A percentile compares a stretch with the other conserved stretches of the same genome.
Evolutionary conservation across 2,113 vertebrate genomes (phyloP).

Genomic region (Pterocles gutturalis): DNA sequence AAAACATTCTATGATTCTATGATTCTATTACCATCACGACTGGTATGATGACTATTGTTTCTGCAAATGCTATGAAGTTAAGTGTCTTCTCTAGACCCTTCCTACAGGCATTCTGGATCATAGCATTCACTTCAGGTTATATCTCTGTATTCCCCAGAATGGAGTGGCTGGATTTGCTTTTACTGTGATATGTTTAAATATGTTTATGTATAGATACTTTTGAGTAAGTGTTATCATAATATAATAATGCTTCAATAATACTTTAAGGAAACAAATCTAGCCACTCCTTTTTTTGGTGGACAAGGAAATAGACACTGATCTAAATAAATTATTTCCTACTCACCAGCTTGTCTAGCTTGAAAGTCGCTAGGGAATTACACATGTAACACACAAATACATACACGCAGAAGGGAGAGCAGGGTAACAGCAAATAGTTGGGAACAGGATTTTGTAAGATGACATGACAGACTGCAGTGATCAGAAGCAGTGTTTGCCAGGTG

Average conservation of each 20-base stretch:
- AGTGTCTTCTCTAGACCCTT: not conserved
- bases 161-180: not conserved
- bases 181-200: not conserved
- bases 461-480: not conserved
- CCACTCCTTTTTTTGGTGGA: not conserved
- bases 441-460: not conserved
- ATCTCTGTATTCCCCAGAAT: not conserved
- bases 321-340: not conserved
- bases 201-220: not conserved
- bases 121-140: not conserved
- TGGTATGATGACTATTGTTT: not conserved
- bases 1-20: too few species aligned
- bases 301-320: not conserved
- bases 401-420: not conserved
- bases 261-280: not conserved
- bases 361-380: not conserved
- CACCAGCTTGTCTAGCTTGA: not conserved
- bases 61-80: not conserved
- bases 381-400: not conserved
- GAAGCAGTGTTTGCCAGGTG: not conserved
- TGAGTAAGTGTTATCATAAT: not conserved
- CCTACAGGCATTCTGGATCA: not conserved
- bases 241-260: not conserved
- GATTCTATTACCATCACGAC: not conserved
- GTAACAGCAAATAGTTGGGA: not conserved